Evolutionary conservation across 2,797 vertebrate genomes (phyloP).

Genomic region (Sylvia borin): DNA sequence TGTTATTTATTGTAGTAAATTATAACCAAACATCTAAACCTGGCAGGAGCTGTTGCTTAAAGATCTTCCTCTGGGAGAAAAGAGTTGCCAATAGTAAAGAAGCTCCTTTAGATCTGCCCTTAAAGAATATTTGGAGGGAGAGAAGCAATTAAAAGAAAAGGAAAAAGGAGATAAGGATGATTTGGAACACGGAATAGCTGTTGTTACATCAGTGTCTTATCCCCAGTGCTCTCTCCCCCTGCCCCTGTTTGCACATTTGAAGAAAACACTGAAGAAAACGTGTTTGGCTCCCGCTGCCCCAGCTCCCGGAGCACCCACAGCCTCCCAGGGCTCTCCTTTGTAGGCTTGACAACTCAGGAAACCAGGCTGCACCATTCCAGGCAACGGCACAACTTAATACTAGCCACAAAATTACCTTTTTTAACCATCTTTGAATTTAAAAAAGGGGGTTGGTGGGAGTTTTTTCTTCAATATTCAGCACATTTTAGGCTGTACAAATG

Average conservation of each 20-base stretch:
- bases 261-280: background rate
- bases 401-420: constrained; percentile 30
- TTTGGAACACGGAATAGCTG: background rate
- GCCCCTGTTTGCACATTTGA: background rate
- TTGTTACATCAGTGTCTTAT: background rate
- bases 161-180: background rate
- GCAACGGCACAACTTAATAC: background rate
- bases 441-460: background rate
- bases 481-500: constrained; percentile 65
- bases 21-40: constrained; percentile 52
- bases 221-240: background rate
- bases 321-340: constrained; percentile 12
- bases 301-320: background rate
- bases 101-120: constrained; percentile 35
- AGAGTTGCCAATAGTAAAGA: constrained; percentile 44
- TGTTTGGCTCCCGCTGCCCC: background rate
- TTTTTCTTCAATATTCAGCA: constrained; percentile 61
- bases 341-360: constrained; percentile 64
- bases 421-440: constrained; percentile 60
- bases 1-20: constrained; percentile 74
- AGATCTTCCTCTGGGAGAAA: constrained; percentile 42
- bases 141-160: background rate
- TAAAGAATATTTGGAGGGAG: background rate
- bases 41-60: constrained; percentile 54
- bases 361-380: constrained; percentile 26